Evolutionary conservation across 2,113 vertebrate genomes (phyloP), one percentile per base, ranked within the genome.

Genomic region (Mungos mungo): DNA sequence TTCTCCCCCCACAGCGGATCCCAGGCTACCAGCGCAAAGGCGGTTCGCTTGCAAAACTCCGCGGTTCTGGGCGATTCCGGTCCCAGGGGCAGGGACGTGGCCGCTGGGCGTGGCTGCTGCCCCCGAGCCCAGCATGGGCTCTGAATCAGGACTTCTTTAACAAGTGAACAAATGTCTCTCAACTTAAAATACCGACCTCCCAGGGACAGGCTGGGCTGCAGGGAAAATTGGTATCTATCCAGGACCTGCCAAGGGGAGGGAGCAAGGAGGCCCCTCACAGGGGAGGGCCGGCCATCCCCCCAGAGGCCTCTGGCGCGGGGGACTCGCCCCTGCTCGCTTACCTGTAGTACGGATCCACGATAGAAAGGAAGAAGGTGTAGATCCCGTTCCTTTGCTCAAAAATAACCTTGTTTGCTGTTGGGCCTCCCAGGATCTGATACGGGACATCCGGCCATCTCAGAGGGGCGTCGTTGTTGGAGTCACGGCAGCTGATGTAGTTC

Each of bases 341-440:
- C 98, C 97, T 98, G 94, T 97, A 98, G 68, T 88, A 31, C 0
- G 98, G 98, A 5, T 98, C 97, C 88, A 98, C 96, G 0, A 98
- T 50, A 0, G 92, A 65, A 2, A 98, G 11, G 19, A 2, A 4
- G 86, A 98, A 98, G 60, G 91, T 0, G 14, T 98, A 98, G 23
- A 98, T 95, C 0, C 98, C 97, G 0, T 98, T 98, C 31, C 97
- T 94, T 19, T 96, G 87, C 4, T 96, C 31, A 0, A 98, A 98
- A 74, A 94, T 47, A 12, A 98, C 1, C 82, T 50, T 81, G 90
- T 98, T 98, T 1, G 65, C 0, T 0, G 98, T 97, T 0, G 0
- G 35, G 33, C 97, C 98, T 0, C 98, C 98, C 33, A 98, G 1
- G n/a, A 98, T 23, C 94, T 98, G 27, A 14, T 98, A 98, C 1